Evolutionary conservation across 1,140 invertebrate species (phyloP).

Genomic region (Teleopsis dalmanni): DNA sequence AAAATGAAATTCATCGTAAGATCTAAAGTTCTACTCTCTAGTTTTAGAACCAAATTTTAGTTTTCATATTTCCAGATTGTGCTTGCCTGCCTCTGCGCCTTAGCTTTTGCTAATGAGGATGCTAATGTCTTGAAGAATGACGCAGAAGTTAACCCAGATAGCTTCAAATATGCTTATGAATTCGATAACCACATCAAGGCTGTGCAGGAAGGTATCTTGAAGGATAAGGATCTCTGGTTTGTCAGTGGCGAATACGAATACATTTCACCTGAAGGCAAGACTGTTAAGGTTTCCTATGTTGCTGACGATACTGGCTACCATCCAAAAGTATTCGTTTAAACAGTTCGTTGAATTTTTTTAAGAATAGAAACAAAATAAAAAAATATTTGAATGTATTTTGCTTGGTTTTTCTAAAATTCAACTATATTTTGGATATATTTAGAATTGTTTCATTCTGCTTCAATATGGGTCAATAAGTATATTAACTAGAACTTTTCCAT

Average conservation of each 20-base stretch:
- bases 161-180: constrained; percentile 21
- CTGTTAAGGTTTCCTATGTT: constrained; percentile 57
- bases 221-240: constrained; percentile 9
- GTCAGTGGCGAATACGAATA: constrained; percentile 56
- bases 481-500: too few relatives aligned
- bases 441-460: too few relatives aligned
- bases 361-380: too few relatives aligned
- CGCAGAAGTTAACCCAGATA: constrained; percentile 20
- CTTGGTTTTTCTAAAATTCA: too few relatives aligned
- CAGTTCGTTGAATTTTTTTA: too few relatives aligned
- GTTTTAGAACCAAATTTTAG: too few relatives aligned
- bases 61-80: constrained; percentile 8
- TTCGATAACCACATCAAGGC: constrained; percentile 12
- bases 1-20: too few relatives aligned
- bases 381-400: too few relatives aligned
- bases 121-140: constrained; percentile 19
- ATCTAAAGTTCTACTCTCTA: too few relatives aligned
- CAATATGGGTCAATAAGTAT: too few relatives aligned
- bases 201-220: constrained; percentile 5
- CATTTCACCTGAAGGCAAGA: constrained; percentile 60
- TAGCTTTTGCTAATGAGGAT: constrained; percentile 17
- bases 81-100: constrained; percentile 14
- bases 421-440: too few relatives aligned
- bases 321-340: too few relatives aligned
- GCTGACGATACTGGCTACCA: constrained; percentile 66